Evolutionary conservation across 2,888 invertebrate species (phyloP).

Genomic region (Cantharis flavilabris): DNA sequence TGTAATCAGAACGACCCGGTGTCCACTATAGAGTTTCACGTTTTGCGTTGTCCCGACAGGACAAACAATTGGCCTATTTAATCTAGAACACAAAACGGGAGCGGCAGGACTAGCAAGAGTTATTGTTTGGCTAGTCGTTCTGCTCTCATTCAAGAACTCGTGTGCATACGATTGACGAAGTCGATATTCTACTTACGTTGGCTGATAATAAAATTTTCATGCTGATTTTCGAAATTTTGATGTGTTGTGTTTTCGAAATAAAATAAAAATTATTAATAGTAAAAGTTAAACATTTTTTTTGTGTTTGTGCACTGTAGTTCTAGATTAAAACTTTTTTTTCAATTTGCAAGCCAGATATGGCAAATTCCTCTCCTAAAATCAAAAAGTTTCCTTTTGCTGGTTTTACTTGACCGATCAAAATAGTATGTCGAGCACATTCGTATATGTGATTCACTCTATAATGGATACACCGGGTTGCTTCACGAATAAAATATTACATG

Average conservation of each 20-base stretch:
- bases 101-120: background rate
- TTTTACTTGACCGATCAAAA: background rate
- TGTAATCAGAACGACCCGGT: background rate
- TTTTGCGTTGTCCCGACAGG: background rate
- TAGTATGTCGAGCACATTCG: background rate
- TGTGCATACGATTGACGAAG: background rate
- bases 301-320: background rate
- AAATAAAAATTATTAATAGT: background rate
- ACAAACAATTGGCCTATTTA: background rate
- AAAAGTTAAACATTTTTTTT: background rate
- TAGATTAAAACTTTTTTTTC: background rate
- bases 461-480: background rate
- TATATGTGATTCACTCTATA: background rate
- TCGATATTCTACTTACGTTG: background rate
- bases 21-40: background rate
- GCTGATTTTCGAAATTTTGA: background rate
- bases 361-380: background rate
- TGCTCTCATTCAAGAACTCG: background rate
- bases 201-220: background rate
- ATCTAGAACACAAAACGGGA: background rate
- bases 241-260: background rate
- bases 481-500: background rate
- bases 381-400: background rate
- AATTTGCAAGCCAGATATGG: background rate
- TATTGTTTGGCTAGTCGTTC: background rate